Base-by-base conservation (phyloP, 1,140 invertebrate species). In the Coelopa frigida region DNA sequence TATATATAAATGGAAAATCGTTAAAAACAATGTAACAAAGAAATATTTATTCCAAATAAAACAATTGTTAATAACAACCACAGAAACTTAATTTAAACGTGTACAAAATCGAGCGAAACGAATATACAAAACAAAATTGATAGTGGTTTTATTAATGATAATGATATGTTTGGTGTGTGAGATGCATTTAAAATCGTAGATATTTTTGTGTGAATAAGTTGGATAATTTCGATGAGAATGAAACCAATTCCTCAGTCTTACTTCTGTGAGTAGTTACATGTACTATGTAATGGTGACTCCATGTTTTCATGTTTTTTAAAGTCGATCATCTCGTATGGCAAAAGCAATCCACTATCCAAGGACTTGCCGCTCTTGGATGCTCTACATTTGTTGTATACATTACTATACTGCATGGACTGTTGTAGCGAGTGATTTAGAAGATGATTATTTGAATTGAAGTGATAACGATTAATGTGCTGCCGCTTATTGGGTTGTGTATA, bases 361-460 rank as follows among this genome's bases (percentile, higher is more conserved):
- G 62, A 66, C 32, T 66, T 66, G 26, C 62, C 62, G 3, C 62
- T 61, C 35, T 65, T 65, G 46, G 55, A 63, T 20, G 33, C 58
- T 17, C 56, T 55, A 37, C n/a, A n/a, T n/a, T n/a, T n/a, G n/a
- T n/a, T n/a, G n/a, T n/a, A n/a, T n/a, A n/a, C n/a, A n/a, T n/a
- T n/a, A n/a, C n/a, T n/a, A n/a, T n/a, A n/a, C 49, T 62, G 36
- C 65, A 62, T 24, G 57, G 62, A 62, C 14, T 66, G 62, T 20
- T 66, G 62, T 56, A 66, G 61, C 21, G 62, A 62, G 46, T 65
- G 62, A 35, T 65, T 65, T 15, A 65, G 61, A 49, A 65, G 54
- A 48, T 65, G 62, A 24, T 65, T 65, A 35, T 65, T 65, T 2
- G 62, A 65, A 44, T 65, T 65, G 18, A 65, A 65, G 32, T 65